These are phyloP conservation scores for Cryptosula pallasiana DNA, from an alignment of 2,888 invertebrate species.

Conservation along the genomic window DNA sequence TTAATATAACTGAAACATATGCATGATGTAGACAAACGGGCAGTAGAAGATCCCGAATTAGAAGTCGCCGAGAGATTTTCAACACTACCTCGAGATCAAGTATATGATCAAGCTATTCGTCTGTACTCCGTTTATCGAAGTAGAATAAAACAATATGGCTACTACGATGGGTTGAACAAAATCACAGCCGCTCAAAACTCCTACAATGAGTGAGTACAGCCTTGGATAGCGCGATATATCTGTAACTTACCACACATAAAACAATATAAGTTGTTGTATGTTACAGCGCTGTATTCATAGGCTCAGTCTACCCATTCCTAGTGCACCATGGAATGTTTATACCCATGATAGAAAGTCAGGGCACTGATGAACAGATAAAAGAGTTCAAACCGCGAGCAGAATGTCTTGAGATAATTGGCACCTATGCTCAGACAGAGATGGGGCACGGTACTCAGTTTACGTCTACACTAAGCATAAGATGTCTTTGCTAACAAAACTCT, in stretches of 20 bases:
- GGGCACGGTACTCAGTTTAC: slow-evolving; percentile 85
- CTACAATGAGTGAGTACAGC: slow-evolving; percentile 12
- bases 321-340: slow-evolving; percentile 90
- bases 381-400: slow-evolving; percentile 81
- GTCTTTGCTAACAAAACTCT: no score
- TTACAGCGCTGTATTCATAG: slow-evolving; percentile 14
- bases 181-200: neutral
- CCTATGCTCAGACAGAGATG: slow-evolving; percentile 93
- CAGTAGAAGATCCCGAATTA: neutral
- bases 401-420: slow-evolving; percentile 78
- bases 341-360: slow-evolving; percentile 83
- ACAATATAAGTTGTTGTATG: no score
- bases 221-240: no score
- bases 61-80: neutral
- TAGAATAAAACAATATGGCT: neutral
- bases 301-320: slow-evolving; percentile 58
- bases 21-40: neutral
- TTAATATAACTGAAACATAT: neutral
- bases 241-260: no score
- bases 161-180: neutral
- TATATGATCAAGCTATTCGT: neutral
- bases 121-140: neutral
- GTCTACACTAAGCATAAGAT: no score
- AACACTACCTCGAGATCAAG: neutral
- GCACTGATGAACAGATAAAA: slow-evolving; percentile 77